These are phyloP conservation scores for Heliconius eleuchia DNA, from an alignment of 1,140 invertebrate genomes.

Conservation along the genomic window DNA sequence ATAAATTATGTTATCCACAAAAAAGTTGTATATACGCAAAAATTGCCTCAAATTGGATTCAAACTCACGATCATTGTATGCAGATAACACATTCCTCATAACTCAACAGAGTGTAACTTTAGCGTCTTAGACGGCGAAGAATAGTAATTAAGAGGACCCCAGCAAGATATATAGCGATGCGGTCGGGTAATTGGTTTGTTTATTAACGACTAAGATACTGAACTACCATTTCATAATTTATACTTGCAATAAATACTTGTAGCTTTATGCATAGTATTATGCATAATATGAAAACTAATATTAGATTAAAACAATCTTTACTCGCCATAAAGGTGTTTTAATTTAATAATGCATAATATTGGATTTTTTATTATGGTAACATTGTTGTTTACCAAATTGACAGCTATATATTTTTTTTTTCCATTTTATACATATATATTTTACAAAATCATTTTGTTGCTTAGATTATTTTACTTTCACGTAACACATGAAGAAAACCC, in stretches of 20 bases:
- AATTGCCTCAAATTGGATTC: background rate
- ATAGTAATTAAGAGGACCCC: constrained; percentile 36
- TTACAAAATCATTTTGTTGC: no score
- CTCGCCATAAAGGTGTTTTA: background rate
- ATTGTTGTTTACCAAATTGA: no score
- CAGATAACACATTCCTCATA: constrained; percentile 11
- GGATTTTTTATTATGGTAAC: no score
- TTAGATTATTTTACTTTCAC: no score
- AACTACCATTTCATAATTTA: constrained; percentile 21
- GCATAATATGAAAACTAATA: background rate
- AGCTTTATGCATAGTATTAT: background rate
- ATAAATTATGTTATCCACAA: no score
- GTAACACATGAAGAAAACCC: no score
- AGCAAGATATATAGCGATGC: constrained; percentile 30
- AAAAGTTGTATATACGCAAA: no score
- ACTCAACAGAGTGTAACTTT: constrained; percentile 29
- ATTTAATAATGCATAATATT: background rate
- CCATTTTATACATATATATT: no score
- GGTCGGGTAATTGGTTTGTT: constrained; percentile 31
- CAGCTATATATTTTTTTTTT: no score
- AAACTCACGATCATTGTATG: background rate
- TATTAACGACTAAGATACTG: constrained; percentile 21
- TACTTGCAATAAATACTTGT: background rate
- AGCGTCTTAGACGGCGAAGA: constrained; percentile 21
- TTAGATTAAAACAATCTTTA: background rate